Conservation (phyloP, 2,888 invertebrate species). For the Drosophila barbarae region DNA sequence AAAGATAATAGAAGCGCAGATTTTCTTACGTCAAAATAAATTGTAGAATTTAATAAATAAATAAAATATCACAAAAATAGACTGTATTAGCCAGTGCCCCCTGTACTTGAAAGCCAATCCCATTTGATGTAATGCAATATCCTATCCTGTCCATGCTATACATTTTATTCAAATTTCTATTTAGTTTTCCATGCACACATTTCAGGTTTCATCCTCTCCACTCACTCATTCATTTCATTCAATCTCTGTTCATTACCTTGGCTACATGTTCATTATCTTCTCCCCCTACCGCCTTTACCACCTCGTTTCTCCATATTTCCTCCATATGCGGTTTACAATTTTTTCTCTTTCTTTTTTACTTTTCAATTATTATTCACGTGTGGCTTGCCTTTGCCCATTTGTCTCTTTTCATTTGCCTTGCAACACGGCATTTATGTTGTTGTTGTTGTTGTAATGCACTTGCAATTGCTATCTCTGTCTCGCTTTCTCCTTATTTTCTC, state of each 20-base stretch:
- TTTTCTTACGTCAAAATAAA: no score
- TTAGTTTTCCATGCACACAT: slow-evolving; percentile 15
- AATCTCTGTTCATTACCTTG: slow-evolving; percentile 26
- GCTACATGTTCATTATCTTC: slow-evolving; percentile 22
- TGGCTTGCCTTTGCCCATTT: slow-evolving; percentile 30
- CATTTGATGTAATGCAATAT: slow-evolving; percentile 5
- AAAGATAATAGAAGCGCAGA: no score
- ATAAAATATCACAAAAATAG: background rate
- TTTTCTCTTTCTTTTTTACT: slow-evolving; percentile 18
- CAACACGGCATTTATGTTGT: slow-evolving; percentile 39
- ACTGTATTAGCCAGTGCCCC: background rate
- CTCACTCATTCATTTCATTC: slow-evolving; percentile 23
- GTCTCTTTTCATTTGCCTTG: slow-evolving; percentile 42
- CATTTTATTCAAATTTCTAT: slow-evolving; percentile 20
- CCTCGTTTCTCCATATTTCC: background rate
- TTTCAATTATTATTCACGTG: slow-evolving; percentile 40
- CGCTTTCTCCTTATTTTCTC: slow-evolving; percentile 20
- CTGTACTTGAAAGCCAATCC: background rate
- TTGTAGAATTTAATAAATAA: background rate
- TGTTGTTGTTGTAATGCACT: slow-evolving; percentile 50
- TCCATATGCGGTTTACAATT: slow-evolving; percentile 33
- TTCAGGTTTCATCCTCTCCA: slow-evolving; percentile 16
- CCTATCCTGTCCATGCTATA: background rate
- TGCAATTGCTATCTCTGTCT: slow-evolving; percentile 33
- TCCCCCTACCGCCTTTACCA: slow-evolving; percentile 13